Evolutionary conservation across 2,113 vertebrate genomes (phyloP).

Genomic region (Pyrgilauda ruficollis): DNA sequence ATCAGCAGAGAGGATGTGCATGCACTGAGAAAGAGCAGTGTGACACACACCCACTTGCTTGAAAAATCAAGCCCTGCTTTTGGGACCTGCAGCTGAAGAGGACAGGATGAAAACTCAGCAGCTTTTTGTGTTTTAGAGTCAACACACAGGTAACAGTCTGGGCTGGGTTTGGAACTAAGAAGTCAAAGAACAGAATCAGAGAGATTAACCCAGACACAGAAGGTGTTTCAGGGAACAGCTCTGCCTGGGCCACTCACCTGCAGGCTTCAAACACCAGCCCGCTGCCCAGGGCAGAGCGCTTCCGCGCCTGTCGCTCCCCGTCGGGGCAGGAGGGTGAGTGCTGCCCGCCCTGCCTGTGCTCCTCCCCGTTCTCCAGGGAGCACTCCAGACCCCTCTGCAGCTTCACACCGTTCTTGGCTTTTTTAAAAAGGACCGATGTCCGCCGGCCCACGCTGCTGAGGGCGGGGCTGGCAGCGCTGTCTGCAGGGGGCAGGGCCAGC

Average conservation of each 20-base stretch:
- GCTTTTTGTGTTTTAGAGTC: not conserved
- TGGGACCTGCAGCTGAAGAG: not conserved
- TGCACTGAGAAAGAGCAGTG: not conserved
- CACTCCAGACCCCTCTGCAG: conserved; percentile 81
- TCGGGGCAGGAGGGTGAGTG: conserved; percentile 55
- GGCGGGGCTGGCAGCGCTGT: conserved; percentile 22
- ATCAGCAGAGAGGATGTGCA: not conserved
- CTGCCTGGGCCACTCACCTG: conserved; percentile 72
- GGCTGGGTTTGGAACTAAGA: not conserved
- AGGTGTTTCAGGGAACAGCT: not conserved
- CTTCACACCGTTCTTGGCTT: conserved; percentile 91
- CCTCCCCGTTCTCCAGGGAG: conserved; percentile 79
- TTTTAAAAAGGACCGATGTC: conserved; percentile 91
- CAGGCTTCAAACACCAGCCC: conserved; percentile 77
- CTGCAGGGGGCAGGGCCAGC: conserved; percentile 62
- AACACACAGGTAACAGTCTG: not conserved
- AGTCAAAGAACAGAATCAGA: not conserved
- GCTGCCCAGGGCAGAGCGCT: conserved; percentile 72
- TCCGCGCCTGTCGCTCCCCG: conserved; percentile 58
- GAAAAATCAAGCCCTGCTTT: not conserved
- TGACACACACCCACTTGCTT: not conserved
- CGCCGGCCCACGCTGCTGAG: conserved; percentile 83
- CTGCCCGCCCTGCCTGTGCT: conserved; percentile 44
- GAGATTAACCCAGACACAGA: not conserved
- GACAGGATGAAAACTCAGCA: not conserved